Conservation (phyloP, 2,797 vertebrate genomes). For the Danio jaintianensis region DNA sequence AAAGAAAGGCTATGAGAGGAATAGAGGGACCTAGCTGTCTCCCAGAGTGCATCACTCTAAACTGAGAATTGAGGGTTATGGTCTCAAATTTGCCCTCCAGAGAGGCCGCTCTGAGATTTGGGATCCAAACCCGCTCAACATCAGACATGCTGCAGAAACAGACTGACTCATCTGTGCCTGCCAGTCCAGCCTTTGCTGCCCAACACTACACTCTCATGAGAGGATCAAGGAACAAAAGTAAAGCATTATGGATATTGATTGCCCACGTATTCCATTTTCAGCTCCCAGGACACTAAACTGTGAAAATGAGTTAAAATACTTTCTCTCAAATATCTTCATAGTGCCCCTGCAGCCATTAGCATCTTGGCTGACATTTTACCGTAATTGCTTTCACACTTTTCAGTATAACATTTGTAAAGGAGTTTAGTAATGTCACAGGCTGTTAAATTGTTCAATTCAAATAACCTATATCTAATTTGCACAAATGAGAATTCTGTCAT, state of each 20-base stretch:
- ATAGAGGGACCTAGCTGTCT: conserved; percentile 44
- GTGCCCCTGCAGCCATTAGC: not conserved
- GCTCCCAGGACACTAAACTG: conserved; percentile 55
- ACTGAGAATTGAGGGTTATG: conserved; percentile 66
- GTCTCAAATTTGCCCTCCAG: conserved; percentile 64
- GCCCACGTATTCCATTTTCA: conserved; percentile 52
- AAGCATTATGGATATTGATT: conserved; percentile 67
- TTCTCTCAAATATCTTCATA: conserved; percentile 46
- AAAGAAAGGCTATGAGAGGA: conserved; percentile 26
- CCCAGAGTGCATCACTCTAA: conserved; percentile 59
- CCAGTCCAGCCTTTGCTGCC: conserved; percentile 57
- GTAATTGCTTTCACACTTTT: not conserved
- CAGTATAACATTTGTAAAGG: not conserved
- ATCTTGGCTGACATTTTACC: not conserved
- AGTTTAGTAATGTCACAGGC: not conserved
- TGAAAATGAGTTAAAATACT: conserved; percentile 59
- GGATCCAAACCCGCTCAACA: conserved; percentile 59
- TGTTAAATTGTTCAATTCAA: not conserved
- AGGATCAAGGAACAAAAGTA: conserved; percentile 60
- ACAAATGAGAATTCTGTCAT: not conserved
- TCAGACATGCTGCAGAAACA: conserved; percentile 62
- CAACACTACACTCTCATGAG: conserved; percentile 61
- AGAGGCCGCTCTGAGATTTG: conserved; percentile 63
- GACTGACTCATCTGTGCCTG: conserved; percentile 58
- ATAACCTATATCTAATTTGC: not conserved